Evolutionary conservation across 2,888 invertebrate genomes (phyloP).

Genomic region (Diabrotica balteata): DNA sequence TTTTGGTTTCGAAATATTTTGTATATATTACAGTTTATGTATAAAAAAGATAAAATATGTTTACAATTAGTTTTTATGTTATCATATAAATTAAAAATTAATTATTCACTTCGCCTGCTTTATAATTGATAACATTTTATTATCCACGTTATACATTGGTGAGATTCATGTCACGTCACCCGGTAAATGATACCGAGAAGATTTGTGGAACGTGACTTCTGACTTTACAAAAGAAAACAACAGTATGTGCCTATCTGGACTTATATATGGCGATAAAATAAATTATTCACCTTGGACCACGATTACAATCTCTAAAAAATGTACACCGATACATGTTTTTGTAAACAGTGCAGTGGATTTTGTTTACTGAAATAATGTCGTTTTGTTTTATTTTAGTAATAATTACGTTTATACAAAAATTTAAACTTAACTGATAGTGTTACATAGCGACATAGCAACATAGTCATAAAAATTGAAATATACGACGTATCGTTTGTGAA

Average conservation of each 20-base stretch:
- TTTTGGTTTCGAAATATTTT: too few relatives aligned
- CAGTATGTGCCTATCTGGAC: conserved; percentile 21
- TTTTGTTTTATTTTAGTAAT: too few relatives aligned
- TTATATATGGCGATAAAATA: conserved; percentile 14
- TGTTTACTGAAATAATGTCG: too few relatives aligned
- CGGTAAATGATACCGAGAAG: conserved; percentile 26
- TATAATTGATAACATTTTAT: conserved; percentile 26
- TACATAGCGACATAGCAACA: too few relatives aligned
- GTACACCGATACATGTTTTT: background rate
- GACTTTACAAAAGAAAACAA: conserved; percentile 20
- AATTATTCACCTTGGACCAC: conserved; percentile 7
- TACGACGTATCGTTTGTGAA: too few relatives aligned
- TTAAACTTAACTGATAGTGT: background rate
- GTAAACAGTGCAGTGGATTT: background rate
- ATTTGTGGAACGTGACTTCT: conserved; percentile 25
- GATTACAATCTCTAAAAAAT: background rate
- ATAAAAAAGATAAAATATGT: too few relatives aligned
- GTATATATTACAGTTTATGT: too few relatives aligned
- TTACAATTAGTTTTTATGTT: too few relatives aligned
- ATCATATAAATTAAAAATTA: background rate
- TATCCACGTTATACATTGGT: conserved; percentile 16
- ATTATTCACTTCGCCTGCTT: conserved; percentile 22
- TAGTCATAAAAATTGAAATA: background rate
- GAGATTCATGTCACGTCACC: conserved; percentile 19
- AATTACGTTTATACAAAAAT: background rate